phyloP scores from a whole-genome alignment of 2,113 vertebrate genomes.

The Anolis sagrei region DNA sequence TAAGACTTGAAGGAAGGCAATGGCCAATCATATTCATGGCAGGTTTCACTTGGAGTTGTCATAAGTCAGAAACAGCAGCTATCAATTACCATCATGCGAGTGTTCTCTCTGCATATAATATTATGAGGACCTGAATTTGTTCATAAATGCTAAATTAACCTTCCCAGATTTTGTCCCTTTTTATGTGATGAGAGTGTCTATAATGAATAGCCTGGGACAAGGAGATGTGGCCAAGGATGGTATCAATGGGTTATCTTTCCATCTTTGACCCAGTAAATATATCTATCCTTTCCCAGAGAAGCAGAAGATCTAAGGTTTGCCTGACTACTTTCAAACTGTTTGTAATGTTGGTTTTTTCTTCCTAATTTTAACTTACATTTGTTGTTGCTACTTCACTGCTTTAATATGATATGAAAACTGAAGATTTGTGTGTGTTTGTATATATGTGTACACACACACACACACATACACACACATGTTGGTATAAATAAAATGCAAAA shows the following conservation, averaged over 20 bases:
- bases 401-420: background rate
- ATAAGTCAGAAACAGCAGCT: too few species aligned
- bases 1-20: too few species aligned
- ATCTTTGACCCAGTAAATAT: background rate
- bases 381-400: background rate
- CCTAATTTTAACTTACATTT: background rate
- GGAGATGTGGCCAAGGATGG: background rate
- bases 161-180: background rate
- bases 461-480: too few species aligned
- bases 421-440: background rate
- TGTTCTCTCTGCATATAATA: too few species aligned
- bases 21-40: too few species aligned
- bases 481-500: background rate
- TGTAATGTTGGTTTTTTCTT: background rate
- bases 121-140: background rate
- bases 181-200: background rate
- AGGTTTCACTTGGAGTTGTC: too few species aligned
- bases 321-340: background rate
- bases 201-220: background rate
- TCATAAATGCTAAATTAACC: background rate
- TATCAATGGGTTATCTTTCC: background rate
- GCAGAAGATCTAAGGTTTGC: background rate
- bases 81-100: too few species aligned
- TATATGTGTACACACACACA: too few species aligned
- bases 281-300: background rate